phyloP scores from a whole-genome alignment of 2,888 invertebrate genomes.

The Drosophila formosana region DNA sequence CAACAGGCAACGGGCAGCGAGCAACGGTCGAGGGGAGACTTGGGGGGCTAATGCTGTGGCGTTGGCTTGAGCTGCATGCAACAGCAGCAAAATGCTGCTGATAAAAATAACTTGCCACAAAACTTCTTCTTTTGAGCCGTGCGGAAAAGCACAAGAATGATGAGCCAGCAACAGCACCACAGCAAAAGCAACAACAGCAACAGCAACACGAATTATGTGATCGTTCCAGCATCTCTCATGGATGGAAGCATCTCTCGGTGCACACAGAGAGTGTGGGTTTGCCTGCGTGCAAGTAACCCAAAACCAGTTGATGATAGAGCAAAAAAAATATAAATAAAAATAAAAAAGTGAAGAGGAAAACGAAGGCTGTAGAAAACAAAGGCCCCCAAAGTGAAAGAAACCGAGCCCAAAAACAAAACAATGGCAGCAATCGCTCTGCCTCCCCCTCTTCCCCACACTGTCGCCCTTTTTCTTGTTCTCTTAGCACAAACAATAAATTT shows the following conservation, averaged over 20 bases:
- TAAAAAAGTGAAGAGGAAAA: conserved; percentile 2
- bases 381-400: conserved; percentile 52
- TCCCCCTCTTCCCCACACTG: not conserved
- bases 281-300: conserved; percentile 69
- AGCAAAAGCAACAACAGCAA: conserved; percentile 59
- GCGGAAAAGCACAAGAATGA: conserved; percentile 76
- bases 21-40: not conserved
- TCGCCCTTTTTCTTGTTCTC: conserved; percentile 1
- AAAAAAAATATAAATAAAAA: conserved; percentile 27
- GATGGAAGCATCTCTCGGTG: conserved; percentile 17
- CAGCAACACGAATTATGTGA: conserved; percentile 76
- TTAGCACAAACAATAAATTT: conserved; percentile 66
- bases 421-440: conserved; percentile 35
- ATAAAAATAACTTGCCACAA: conserved; percentile 78
- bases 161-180: conserved; percentile 64
- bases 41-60: conserved; percentile 17
- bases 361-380: conserved; percentile 25
- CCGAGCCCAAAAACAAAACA: conserved; percentile 29
- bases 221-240: conserved; percentile 60
- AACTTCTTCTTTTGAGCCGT: conserved; percentile 58
- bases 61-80: conserved; percentile 60
- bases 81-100: conserved; percentile 72
- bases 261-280: conserved; percentile 44
- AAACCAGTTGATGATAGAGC: conserved; percentile 76
- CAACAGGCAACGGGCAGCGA: not conserved